phyloP scores from a whole-genome alignment of 2,797 vertebrate species.

The Erethizon dorsatum region DNA sequence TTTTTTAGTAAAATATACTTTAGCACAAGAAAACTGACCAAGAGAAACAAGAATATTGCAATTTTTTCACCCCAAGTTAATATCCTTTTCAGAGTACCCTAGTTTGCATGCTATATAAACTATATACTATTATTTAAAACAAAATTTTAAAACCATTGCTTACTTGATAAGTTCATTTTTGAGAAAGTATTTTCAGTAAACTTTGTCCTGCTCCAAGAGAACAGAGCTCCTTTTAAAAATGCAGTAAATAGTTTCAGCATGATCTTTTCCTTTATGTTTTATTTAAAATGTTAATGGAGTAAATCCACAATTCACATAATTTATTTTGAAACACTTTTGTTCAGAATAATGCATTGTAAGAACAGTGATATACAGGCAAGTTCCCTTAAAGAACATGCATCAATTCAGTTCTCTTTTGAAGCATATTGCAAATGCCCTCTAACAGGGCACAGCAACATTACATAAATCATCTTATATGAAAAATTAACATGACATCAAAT shows the following conservation, averaged over 20 bases:
- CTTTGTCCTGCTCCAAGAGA: slow-evolving; percentile 80
- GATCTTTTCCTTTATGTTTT: slow-evolving; percentile 90
- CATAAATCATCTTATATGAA: slow-evolving; percentile 94
- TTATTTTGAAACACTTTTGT: slow-evolving; percentile 89
- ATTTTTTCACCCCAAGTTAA: background rate
- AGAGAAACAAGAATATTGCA: background rate
- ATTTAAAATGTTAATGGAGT: slow-evolving; percentile 92
- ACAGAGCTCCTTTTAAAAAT: slow-evolving; percentile 84
- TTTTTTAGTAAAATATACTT: slow-evolving; percentile 66
- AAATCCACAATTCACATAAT: slow-evolving; percentile 90
- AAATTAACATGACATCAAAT: slow-evolving; percentile 94
- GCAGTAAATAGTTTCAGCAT: slow-evolving; percentile 80
- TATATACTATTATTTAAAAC: slow-evolving; percentile 44
- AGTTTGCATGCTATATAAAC: background rate
- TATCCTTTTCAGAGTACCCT: background rate
- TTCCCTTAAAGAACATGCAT: slow-evolving; percentile 89
- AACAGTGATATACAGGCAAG: slow-evolving; percentile 86
- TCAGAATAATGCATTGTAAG: slow-evolving; percentile 88
- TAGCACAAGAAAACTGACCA: slow-evolving; percentile 45
- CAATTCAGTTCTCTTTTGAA: slow-evolving; percentile 88
- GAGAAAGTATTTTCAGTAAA: slow-evolving; percentile 80
- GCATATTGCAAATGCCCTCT: slow-evolving; percentile 90
- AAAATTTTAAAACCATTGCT: slow-evolving; percentile 65
- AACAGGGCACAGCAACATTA: slow-evolving; percentile 90
- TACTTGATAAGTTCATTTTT: slow-evolving; percentile 68